Base-by-base conservation (phyloP, 2,797 vertebrate genomes). In the Craterocephalus amniculus region DNA sequence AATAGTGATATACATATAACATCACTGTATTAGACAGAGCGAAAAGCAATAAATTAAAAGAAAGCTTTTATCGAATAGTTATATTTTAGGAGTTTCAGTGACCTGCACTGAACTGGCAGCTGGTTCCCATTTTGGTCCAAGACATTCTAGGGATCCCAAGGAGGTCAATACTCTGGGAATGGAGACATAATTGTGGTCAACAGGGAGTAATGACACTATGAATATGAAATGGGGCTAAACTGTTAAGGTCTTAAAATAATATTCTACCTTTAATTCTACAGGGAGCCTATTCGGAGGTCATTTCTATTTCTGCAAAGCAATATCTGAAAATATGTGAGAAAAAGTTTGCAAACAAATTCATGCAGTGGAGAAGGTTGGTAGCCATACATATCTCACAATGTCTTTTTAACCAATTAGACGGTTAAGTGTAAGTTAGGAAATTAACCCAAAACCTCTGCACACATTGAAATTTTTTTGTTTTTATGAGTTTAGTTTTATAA, bases 401-500 rank as follows among this genome's bases (percentile, higher is more conserved):
- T 40, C 4, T 51, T 49, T 24, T 27, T 12, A 26, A 13, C 24
- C 49, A 52, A 26, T 26, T 13, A 52, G 45, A 52, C 10, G 12
- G 10, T 24, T 24, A 78, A 64, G 6, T 22, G 7, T 13, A 57
- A n/a, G 7, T 58, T 16, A 2, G 52, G 3, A 80, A 71, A 66
- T 57, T 0, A 62, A 52, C 18, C 18, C 8, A 40, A 34, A 59
- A 52, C 38, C 59, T 58, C 34, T 32, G 51, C 59, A 35, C 31
- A 51, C 26, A 74, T 67, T 45, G 36, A 22, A 74, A 0, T 12
- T 66, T 38, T 31, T 60, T 54, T 45, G n/a, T 76, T 38, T 70
- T 43, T 12, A 24, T 22, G 10, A 29, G 74, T 74, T 58, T 14
- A 40, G 32, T 63, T 73, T 49, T 32, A 51, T 24, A 38, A 76